phyloP scores from a whole-genome alignment of 1,140 invertebrate species.

The Drosophila bocqueti region DNA sequence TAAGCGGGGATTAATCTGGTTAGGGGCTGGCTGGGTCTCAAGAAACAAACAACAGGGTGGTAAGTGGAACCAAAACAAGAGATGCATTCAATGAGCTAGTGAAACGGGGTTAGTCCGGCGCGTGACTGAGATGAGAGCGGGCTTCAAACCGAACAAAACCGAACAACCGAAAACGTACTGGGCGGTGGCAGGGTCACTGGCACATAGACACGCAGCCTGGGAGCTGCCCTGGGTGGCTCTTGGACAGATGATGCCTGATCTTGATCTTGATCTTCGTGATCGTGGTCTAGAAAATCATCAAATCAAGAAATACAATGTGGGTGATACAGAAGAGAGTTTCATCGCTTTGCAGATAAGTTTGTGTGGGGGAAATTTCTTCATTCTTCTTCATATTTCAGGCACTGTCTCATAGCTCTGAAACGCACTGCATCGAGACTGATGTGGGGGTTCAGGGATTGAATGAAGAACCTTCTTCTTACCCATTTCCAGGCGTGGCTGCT shows the following conservation, averaged over 20 bases:
- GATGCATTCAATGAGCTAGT: slow-evolving; percentile 7
- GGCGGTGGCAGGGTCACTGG: slow-evolving; percentile 63
- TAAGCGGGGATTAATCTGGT: slow-evolving; percentile 2
- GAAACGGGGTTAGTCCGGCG: slow-evolving; percentile 8
- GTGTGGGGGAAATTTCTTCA: not conserved
- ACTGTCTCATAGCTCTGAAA: not conserved
- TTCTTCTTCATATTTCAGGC: not conserved
- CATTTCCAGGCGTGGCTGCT: slow-evolving; percentile 33
- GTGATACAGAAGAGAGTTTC: not conserved
- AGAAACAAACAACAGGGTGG: slow-evolving; percentile 1
- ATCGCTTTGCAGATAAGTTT: not conserved
- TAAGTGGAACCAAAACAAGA: slow-evolving; percentile 10
- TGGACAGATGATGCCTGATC: slow-evolving; percentile 22
- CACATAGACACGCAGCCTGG: slow-evolving; percentile 70
- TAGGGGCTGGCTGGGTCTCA: slow-evolving; percentile 1
- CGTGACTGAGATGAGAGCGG: slow-evolving; percentile 12
- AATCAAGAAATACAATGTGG: slow-evolving; percentile 22
- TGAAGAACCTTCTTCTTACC: slow-evolving; percentile 51
- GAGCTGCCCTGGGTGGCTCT: slow-evolving; percentile 33
- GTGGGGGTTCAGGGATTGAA: no score
- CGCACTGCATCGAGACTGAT: not conserved
- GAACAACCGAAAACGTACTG: slow-evolving; percentile 53
- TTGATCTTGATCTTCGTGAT: slow-evolving; percentile 36
- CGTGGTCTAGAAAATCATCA: slow-evolving; percentile 63
- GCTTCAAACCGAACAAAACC: slow-evolving; percentile 4